Evolutionary conservation across 2,888 invertebrate species (phyloP), one percentile per base, ranked within the genome.

Genomic region (Heliconius sara): DNA sequence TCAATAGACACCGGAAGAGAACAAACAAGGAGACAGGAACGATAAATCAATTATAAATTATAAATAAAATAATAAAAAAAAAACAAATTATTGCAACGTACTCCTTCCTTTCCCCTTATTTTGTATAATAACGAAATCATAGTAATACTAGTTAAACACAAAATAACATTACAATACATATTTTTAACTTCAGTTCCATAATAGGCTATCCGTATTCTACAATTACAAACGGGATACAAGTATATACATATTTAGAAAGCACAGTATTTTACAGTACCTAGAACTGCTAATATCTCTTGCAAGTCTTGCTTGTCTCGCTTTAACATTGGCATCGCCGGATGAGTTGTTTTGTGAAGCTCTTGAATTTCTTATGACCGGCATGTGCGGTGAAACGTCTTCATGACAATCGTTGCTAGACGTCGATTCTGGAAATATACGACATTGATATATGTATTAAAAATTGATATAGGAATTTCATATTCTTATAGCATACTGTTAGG

Each of bases 21-120:
- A 90, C 94, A 95, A 95, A 95, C 91, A 95, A 95, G 95, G 95
- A 95, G 95, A 91, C 90, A 94, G 95, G 95, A 95, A 91, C 79
- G 81, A 80, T 81, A 80, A 83, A 82, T 70, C 25, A 60, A 81
- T 77, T 77, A 43, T 47, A 43, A 65, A 43, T 30, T 39, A 25
- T 65, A 83, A 80, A 83, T 81, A 68, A 81, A 70, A 52, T 82
- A 84, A 84, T 78, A 74, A 80, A 83, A 81, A 81, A 81, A 79
- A 84, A 84, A 82, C 83, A 84, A 83, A 82, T 34, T 79, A 77
- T 80, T 82, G 82, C 78, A 25, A 47, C 63, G 75, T 75, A 74
- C 79, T 87, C 89, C 94, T 94, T 95, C 95, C 95, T 95, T 95
- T 94, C 95, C 95, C 95, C 95, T 95, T 93, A 94, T 95, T 95